A percentile compares a stretch with the other conserved stretches of the same genome.
These are phyloP conservation scores for Psammodynastes pulverulentus DNA, from an alignment of 2,113 vertebrate species.

Conservation along the genomic window DNA sequence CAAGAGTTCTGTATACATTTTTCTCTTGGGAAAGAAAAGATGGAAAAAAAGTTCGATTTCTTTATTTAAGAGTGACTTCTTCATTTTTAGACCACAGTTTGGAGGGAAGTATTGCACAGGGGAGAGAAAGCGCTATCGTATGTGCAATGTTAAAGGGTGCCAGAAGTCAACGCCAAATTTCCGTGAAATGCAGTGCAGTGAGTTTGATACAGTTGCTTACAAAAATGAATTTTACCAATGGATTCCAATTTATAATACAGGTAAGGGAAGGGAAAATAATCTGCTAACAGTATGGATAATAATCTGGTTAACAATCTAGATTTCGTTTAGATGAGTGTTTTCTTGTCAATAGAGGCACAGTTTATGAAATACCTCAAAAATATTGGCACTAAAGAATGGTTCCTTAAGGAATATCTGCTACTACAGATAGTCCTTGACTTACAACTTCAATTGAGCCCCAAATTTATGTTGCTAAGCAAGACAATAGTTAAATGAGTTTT, in stretches of 20 bases:
- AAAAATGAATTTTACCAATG: conserved; percentile 90
- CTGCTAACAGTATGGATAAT: not conserved
- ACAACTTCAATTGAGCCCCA: not conserved
- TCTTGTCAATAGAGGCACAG: not conserved
- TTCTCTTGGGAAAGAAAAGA: not conserved
- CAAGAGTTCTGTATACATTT: not conserved
- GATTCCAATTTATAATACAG: conserved; percentile 81
- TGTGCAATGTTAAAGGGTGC: conserved; percentile 86
- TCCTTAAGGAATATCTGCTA: not conserved
- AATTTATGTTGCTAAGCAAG: not conserved
- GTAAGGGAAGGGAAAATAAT: conserved; percentile 60
- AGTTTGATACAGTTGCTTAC: conserved; percentile 93
- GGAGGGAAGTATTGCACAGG: conserved; percentile 96
- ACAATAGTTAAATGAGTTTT: too few species aligned
- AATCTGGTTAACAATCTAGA: not conserved
- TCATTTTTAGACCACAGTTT: conserved; percentile 82
- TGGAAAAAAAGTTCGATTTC: not conserved
- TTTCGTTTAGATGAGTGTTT: not conserved
- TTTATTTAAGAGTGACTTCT: not conserved
- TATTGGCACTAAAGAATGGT: not conserved
- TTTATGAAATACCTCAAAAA: not conserved
- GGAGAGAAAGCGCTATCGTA: conserved; percentile 88
- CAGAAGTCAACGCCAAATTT: conserved; percentile 76
- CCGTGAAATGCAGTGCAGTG: conserved; percentile 96
- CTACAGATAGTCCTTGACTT: not conserved